Base-by-base conservation (phyloP, 2,113 vertebrate species). In the Passer domesticus region DNA sequence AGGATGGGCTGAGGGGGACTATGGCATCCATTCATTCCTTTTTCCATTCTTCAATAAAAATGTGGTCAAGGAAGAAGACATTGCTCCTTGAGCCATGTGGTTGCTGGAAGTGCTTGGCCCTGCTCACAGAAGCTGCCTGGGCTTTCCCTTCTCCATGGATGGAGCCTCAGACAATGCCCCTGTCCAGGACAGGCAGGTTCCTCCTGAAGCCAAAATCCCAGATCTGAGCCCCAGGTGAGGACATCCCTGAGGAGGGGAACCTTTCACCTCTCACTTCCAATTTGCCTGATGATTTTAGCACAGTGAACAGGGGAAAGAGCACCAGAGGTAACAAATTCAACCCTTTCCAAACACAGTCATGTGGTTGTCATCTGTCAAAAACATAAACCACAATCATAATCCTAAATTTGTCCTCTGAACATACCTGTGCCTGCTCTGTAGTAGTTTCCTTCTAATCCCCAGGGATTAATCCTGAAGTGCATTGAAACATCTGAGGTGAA, bases 401-500 rank as follows among this genome's bases (percentile, higher is more conserved):
- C 75, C 63, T 69, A 35, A 88, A 73, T 77, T 82, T 87, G 75
- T 90, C 89, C 91, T 94, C 63, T 64, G 52, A 75, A 63, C 1
- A 2, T 92, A 97, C 94, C 95, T 95, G 91, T 88, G 72, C 89
- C 72, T 63, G 46, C 37, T 74, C 70, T 55, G 55, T 43, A 43
- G 84, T 23, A 41, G 87, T 76, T 95, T 56, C 91, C 78, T 72
- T 50, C 91, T 95, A 79, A 94, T 89, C 94, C 63, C 67, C 43
- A 8, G 89, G 84, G 96, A 87, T 95, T 96, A 94, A 91, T 49
- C 12, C 66, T 28, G 59, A 52, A 87, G 84, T 18, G 80, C 94
- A 91, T 46, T 7, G 66, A 87, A 91, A 95, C 72, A 80, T 80
- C 78, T 24, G 91, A 94, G 96, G 94, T 91, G 91, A 95, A 91